A percentile compares a stretch with the other conserved stretches of the same genome.
These are phyloP conservation scores for Tetraodon nigroviridis DNA, from an alignment of 2,113 vertebrate genomes.

Conservation along the genomic window DNA sequence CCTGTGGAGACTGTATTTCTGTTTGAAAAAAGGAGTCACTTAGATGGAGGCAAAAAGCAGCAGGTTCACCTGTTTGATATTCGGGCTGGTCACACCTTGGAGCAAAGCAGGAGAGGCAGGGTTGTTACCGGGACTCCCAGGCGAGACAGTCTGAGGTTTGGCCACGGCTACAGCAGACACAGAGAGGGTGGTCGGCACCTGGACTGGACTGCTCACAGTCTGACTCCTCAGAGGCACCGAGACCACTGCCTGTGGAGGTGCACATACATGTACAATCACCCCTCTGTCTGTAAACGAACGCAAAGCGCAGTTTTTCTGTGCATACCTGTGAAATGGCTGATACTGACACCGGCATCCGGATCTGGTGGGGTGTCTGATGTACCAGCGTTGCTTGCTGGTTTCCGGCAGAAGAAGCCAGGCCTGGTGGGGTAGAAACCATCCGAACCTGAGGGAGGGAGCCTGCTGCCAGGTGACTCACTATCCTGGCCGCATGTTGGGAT, in stretches of 20 bases:
- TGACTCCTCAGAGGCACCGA: constrained; percentile 86
- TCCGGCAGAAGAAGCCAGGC: constrained; percentile 66
- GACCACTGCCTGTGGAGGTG: constrained; percentile 75
- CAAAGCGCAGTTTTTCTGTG: not conserved
- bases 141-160: constrained; percentile 80
- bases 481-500: constrained; percentile 74
- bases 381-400: constrained; percentile 77
- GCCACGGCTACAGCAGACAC: constrained; percentile 77
- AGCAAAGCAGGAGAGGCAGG: constrained; percentile 78
- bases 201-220: constrained; percentile 69
- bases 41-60: not conserved
- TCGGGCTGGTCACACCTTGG: constrained; percentile 83
- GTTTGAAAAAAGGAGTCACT: not conserved
- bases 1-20: no score
- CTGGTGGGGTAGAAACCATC: constrained; percentile 83
- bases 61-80: constrained; percentile 87
- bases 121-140: constrained; percentile 74
- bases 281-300: not conserved
- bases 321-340: constrained; percentile 84
- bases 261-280: not conserved
- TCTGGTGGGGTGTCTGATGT: constrained; percentile 82
- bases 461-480: constrained; percentile 77
- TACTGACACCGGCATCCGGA: constrained; percentile 83
- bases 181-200: constrained; percentile 76
- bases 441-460: constrained; percentile 87